These are phyloP conservation scores for Villa cingulata DNA, from an alignment of 2,888 invertebrate genomes.

Conservation along the genomic window DNA sequence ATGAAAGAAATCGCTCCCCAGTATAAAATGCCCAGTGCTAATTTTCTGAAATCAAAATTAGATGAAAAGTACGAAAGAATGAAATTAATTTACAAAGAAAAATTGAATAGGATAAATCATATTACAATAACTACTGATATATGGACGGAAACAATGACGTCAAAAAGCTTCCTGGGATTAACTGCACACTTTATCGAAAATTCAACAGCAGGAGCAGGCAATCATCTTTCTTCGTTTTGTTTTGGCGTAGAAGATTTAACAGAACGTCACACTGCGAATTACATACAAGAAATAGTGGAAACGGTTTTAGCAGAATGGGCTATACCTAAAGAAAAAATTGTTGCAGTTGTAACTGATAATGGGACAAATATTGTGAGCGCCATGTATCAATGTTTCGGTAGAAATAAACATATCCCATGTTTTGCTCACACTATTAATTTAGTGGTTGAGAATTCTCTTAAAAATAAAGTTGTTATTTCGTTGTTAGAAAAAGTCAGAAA, in stretches of 20 bases:
- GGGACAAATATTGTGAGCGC: constrained; percentile 16
- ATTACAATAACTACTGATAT: too few species aligned
- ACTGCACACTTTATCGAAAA: constrained; percentile 13
- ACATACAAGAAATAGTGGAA: constrained; percentile 7
- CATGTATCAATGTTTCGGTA: constrained; percentile 12
- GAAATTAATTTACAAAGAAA: too few species aligned
- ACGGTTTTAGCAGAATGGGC: constrained; percentile 13
- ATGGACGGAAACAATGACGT: too few species aligned
- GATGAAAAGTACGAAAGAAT: too few species aligned
- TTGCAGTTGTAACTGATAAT: constrained; percentile 15
- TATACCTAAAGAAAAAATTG: constrained; percentile 12
- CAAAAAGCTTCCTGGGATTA: constrained; percentile 12
- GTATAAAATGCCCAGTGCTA: too few species aligned
- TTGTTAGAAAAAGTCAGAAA: constrained; percentile 14
- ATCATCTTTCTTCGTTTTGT: too few species aligned
- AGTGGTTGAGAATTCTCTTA: constrained; percentile 12
- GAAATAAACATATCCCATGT: too few species aligned
- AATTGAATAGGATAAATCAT: too few species aligned
- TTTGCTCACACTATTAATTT: constrained; percentile 17
- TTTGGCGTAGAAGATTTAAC: constrained; percentile 10
- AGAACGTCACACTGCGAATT: constrained; percentile 13
- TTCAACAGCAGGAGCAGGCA: too few species aligned
- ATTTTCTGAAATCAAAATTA: too few species aligned
- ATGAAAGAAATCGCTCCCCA: too few species aligned
- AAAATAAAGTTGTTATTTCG: constrained; percentile 5